Evolutionary conservation across 2,888 invertebrate genomes (phyloP), one percentile per base, ranked within the genome.

Genomic region (Electrophaes corylata): DNA sequence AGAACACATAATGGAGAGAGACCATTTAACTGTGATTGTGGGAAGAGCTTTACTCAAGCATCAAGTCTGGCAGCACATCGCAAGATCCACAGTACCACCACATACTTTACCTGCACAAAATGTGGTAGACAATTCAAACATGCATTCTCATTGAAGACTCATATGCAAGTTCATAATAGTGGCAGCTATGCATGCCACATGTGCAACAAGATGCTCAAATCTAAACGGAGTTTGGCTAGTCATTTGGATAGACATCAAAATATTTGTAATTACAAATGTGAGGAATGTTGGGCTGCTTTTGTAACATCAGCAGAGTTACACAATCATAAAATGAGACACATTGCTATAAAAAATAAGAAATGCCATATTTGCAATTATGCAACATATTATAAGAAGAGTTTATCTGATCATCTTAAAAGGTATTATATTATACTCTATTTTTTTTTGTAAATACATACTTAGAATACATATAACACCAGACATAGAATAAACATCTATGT

Each of bases 81-180:
- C 37, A 91, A 91, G 70, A 88, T 76, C 12, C 92, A 92, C 55
- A 91, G 86, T 63, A 65, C 72, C 40, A 72, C 71, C 23, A 84
- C 82, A 57, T 86, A 80, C 62, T 91, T 78, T 51, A 90, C 87
- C 8, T 92, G 92, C 66, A 72, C 84, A 3, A 65, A 75, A 31
- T 92, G 92, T 79, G 92, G 92, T 0, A 92, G 88, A 69, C 91
- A 92, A 72, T 92, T 92, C 61, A 92, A 92, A 75, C 88, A 89
- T 73, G 81, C 86, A 39, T 88, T 83, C 65, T 76, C 88, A 48
- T 72, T 91, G 44, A 90, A 88, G 67, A 87, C 82, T 40, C 92
- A 92, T 56, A 69, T 80, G 46, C 71, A 71, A 56, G 91, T 92
- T 0, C 92, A 92, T 75, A 82, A 81, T 57, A 73, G 29, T 69